Base-by-base conservation (phyloP, 1,140 invertebrate species). In the Brachionus calyciflorus region DNA sequence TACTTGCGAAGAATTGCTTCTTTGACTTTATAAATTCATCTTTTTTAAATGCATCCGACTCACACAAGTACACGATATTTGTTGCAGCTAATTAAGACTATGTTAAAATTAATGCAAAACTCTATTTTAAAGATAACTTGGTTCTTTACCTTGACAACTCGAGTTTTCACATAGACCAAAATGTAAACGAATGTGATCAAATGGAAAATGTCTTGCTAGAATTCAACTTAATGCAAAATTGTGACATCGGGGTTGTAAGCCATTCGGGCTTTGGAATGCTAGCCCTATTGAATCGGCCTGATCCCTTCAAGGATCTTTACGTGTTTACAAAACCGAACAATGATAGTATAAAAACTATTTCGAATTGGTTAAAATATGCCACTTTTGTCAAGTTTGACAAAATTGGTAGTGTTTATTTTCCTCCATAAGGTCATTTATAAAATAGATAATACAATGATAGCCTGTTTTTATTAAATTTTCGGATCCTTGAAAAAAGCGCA, bases 201-300 rank as follows among this genome's bases (percentile, higher is more conserved):
- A 30, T 70, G 24, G 65, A 49, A 48, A 70, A 70, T 48, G 44
- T 51, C 7, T 6, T 70, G 12, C 19, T 70, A 30, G 65, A 70
- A 30, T 70, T 70, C 46, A 37, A 49, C 24, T n/a, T 49, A 17
- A 48, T 70, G 48, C 65, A 70, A 70, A 49, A 70, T 51, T 70
- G 65, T 37, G 65, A 70, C 40, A 70, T 49, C 17, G 65, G 44
- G 28, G 48, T 70, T 1, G 65, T 70, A 5, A 70, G 65, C 10
- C 44, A 48, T 49, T 70, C 65, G 2, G 65, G 65, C 4, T 70
- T 70, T 51, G 65, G 65, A 1, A 70, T 70, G 14, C 40, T 70
- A 17, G 40, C 44, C 3, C 4, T 70, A 24, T 51, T 21, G 48
- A 70, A 70, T 51, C 19, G 65, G 10, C 44, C 41, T n/a, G n/a